Evolutionary conservation across 2,888 invertebrate species (phyloP).

Genomic region (Apodemia mormo): DNA sequence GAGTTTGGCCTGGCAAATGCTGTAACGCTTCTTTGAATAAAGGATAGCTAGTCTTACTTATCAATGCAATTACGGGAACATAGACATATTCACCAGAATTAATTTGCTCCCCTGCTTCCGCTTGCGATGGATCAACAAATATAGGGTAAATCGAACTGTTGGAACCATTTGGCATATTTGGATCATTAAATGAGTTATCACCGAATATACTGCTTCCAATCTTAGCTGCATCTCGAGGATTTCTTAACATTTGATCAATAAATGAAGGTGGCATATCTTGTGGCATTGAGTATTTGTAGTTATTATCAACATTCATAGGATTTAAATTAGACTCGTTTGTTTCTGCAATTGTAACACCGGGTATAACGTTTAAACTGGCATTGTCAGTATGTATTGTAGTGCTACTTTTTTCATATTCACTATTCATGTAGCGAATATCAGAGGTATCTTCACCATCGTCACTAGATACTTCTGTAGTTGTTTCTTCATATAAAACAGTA

Average conservation of each 20-base stretch:
- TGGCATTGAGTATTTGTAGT: background rate
- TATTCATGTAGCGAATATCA: background rate
- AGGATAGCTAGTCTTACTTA: constrained; percentile 7
- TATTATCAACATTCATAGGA: background rate
- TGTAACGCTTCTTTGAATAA: background rate
- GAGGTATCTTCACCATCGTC: constrained; percentile 11
- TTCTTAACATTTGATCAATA: constrained; percentile 8
- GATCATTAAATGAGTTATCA: background rate
- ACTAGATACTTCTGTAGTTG: constrained; percentile 6
- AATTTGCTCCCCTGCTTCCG: background rate
- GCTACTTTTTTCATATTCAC: background rate
- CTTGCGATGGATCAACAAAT: constrained; percentile 3
- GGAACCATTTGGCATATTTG: background rate
- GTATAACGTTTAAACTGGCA: background rate
- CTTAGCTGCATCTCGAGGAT: background rate
- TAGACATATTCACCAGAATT: constrained; percentile 7
- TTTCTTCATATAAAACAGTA: background rate
- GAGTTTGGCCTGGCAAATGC: background rate
- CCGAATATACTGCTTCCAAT: constrained; percentile 1
- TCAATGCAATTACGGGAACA: background rate
- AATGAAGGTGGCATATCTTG: background rate
- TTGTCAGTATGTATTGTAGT: background rate
- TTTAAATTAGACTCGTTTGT: background rate
- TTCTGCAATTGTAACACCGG: background rate
- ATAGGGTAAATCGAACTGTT: background rate